phyloP scores from a whole-genome alignment of 2,797 vertebrate genomes.

The Sarcoramphus papa region DNA sequence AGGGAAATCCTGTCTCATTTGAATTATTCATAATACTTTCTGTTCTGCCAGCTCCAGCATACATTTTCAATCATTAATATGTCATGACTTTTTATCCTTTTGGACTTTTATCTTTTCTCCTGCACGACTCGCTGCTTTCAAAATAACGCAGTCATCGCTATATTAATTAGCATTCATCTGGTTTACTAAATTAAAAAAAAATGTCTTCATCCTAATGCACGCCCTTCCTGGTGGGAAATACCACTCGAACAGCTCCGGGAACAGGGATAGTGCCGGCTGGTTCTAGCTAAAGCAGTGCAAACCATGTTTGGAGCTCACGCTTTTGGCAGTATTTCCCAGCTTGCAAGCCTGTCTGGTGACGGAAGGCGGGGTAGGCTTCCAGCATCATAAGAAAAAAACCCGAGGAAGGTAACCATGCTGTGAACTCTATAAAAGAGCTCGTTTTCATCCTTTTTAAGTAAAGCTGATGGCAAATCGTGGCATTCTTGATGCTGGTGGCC shows the following conservation, averaged over 20 bases:
- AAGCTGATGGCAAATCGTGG: not conserved
- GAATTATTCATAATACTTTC: conserved; percentile 82
- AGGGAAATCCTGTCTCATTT: conserved; percentile 68
- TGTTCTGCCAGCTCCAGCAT: conserved; percentile 65
- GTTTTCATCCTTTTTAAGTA: not conserved
- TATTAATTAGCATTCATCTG: not conserved
- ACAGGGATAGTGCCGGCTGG: not conserved
- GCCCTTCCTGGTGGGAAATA: not conserved
- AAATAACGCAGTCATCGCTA: accelerated
- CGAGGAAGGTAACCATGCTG: not conserved
- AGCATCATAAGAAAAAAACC: not conserved
- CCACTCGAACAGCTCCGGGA: not conserved
- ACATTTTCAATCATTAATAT: conserved; percentile 71
- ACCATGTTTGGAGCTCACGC: not conserved
- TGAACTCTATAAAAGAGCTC: not conserved
- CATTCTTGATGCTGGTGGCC: not conserved
- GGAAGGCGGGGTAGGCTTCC: not conserved
- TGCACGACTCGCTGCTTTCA: not conserved
- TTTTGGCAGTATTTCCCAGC: not conserved
- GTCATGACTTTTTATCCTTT: conserved; percentile 52
- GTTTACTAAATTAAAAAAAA: not conserved
- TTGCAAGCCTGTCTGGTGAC: not conserved
- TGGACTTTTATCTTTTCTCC: not conserved
- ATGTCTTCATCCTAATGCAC: not conserved
- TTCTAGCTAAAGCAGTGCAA: not conserved